Evolutionary conservation across 2,113 vertebrate genomes (phyloP).

Genomic region (Notarius quadriscutis): DNA sequence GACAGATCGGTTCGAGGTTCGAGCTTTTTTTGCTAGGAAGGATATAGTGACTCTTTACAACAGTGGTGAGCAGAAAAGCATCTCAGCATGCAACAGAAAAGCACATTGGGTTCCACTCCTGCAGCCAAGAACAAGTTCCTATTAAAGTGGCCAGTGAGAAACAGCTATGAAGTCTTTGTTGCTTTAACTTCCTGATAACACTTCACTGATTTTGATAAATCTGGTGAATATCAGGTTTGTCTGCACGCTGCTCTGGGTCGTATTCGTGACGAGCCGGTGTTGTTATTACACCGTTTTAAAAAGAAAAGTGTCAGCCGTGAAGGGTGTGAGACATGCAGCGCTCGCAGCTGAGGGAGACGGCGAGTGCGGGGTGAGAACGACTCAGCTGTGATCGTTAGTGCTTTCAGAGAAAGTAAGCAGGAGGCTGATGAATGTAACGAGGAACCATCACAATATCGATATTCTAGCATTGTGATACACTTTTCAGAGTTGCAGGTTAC

Average conservation of each 20-base stretch:
- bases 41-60: no score
- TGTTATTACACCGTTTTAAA: slow-evolving; percentile 6
- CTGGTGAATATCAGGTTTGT: background rate
- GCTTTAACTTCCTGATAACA: background rate
- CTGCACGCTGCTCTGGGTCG: background rate
- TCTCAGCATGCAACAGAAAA: no score
- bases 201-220: background rate
- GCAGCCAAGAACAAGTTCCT: no score
- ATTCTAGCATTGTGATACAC: background rate
- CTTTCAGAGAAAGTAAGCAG: background rate
- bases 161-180: no score
- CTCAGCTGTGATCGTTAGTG: background rate
- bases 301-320: background rate
- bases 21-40: no score
- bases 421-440: no score
- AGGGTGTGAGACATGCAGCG: background rate
- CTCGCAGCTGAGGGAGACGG: background rate
- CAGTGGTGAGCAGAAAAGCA: no score
- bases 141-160: no score
- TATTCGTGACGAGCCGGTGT: background rate
- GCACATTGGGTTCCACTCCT: no score
- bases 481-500: background rate
- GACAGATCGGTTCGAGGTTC: no score
- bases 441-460: no score
- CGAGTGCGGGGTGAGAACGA: background rate